These are phyloP conservation scores for Dione juno DNA, from an alignment of 2,888 invertebrate species.

Conservation along the genomic window DNA sequence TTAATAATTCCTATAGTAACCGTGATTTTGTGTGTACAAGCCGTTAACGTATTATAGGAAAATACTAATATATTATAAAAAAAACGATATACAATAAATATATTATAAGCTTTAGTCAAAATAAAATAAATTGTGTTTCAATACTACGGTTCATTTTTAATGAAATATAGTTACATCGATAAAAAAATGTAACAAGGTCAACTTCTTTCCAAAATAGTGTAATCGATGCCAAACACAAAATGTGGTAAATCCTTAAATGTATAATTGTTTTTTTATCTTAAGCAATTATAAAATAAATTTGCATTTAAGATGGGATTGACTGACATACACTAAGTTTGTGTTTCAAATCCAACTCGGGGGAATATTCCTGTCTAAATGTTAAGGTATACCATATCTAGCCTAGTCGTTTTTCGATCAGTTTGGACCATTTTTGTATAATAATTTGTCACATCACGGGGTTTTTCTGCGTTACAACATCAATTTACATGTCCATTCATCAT, in stretches of 20 bases:
- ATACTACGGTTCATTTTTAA: no score
- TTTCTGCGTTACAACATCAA: no score
- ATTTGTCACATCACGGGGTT: no score
- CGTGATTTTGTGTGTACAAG: no score
- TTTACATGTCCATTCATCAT: neutral
- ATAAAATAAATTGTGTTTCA: no score
- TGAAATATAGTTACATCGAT: no score
- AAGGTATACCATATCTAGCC: neutral
- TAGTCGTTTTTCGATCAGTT: no score
- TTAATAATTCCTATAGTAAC: no score
- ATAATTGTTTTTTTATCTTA: neutral
- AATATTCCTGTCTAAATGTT: neutral
- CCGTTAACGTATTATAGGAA: no score
- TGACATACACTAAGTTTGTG: neutral
- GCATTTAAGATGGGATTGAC: neutral
- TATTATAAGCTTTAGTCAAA: no score
- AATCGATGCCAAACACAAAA: neutral
- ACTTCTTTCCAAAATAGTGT: neutral
- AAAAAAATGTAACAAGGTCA: conserved; percentile 11
- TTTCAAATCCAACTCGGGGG: neutral
- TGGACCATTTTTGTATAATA: neutral
- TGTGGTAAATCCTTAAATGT: neutral
- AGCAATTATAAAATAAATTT: neutral
- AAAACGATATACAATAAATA: no score
- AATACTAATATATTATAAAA: no score